Percentiles rank a stretch among this genome's conserved stretches.
Conservation (phyloP, 2,113 vertebrate species). For the Pantherophis guttatus region DNA sequence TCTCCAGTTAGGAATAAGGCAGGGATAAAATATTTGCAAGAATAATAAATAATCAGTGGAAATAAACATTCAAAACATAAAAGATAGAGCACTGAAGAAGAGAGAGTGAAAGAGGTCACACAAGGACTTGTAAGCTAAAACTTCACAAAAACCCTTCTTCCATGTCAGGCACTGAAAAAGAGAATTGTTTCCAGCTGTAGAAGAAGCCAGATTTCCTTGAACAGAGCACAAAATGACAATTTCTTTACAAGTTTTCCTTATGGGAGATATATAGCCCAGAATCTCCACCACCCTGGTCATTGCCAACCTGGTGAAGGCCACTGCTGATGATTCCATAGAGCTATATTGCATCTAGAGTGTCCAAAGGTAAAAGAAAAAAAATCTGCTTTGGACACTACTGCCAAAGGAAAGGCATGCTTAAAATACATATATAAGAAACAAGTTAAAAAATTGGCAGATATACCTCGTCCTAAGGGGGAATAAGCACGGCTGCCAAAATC, state of each 20-base stretch:
- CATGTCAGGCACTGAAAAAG: conserved; percentile 11
- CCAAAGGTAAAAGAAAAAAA: not conserved
- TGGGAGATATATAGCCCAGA: not conserved
- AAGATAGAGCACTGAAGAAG: not conserved
- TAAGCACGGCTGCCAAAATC: not conserved
- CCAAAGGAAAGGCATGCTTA: not conserved
- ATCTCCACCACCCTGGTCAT: not conserved
- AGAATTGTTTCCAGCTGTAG: conserved; percentile 2
- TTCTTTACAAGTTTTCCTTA: not conserved
- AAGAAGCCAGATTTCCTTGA: not conserved
- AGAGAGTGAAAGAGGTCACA: not conserved
- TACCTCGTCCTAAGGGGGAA: not conserved
- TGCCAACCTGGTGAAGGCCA: not conserved
- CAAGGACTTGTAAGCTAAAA: not conserved
- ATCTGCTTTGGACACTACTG: not conserved
- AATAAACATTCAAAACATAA: not conserved
- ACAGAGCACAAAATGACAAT: not conserved
- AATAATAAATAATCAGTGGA: not conserved
- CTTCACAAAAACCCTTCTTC: not conserved
- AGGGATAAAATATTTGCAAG: not conserved
- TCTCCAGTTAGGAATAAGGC: conserved; percentile 19
- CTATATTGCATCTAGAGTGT: not conserved
- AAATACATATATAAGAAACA: not conserved
- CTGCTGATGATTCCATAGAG: not conserved
- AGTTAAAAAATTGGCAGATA: not conserved